Percentiles rank a stretch among this genome's conserved stretches.
Conservation (phyloP, 2,888 invertebrate genomes). For the Empis livida region DNA sequence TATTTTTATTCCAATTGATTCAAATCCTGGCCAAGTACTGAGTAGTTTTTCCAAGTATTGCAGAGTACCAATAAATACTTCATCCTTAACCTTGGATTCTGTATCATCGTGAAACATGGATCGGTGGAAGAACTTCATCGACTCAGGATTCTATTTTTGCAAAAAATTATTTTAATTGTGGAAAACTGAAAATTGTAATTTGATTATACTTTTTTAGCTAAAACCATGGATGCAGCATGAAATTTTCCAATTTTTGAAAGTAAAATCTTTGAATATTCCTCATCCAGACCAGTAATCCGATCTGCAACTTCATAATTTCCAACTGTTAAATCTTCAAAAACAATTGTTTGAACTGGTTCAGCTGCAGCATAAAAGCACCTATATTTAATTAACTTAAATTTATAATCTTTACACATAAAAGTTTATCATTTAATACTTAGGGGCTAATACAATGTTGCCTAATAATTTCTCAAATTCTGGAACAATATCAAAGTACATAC, state of each 20-base stretch:
- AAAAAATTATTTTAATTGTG: neutral
- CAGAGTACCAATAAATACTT: neutral
- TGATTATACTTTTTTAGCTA: conserved; percentile 38
- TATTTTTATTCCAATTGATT: conserved; percentile 33
- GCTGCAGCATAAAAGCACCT: conserved; percentile 29
- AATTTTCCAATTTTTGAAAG: conserved; percentile 40
- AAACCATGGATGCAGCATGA: conserved; percentile 42
- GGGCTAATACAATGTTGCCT: conserved; percentile 29
- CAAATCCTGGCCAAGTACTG: conserved; percentile 36
- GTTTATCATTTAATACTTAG: conserved; percentile 17
- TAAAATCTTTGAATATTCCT: conserved; percentile 38
- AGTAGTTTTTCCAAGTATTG: conserved; percentile 12
- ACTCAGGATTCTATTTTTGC: neutral
- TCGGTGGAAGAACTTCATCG: neutral
- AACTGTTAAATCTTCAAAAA: conserved; percentile 37
- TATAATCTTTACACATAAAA: no score
- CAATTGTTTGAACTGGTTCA: conserved; percentile 29
- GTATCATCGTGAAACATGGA: neutral
- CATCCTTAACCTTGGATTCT: neutral
- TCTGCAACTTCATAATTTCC: conserved; percentile 41
- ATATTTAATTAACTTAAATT: neutral
- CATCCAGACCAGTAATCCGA: conserved; percentile 41
- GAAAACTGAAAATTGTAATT: neutral
- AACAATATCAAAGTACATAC: conserved; percentile 36
- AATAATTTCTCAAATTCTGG: conserved; percentile 35